These are phyloP conservation scores for Lacanobia wlatinum DNA, from an alignment of 2,888 invertebrate species.

Conservation along the genomic window DNA sequence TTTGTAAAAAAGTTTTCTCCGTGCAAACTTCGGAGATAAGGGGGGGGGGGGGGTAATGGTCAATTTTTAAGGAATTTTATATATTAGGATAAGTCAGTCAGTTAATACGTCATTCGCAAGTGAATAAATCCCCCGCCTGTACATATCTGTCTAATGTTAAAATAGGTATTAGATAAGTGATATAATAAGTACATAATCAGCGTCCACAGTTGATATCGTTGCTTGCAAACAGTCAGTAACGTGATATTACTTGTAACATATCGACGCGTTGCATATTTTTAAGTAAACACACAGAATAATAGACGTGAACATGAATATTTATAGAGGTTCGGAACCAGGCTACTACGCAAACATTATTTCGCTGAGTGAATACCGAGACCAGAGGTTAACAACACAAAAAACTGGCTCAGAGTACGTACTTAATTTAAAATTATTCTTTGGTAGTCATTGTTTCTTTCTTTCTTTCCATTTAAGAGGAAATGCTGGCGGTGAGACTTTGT, in stretches of 20 bases:
- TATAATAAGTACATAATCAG: not conserved
- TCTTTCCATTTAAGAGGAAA: no score
- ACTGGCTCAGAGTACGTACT: slow-evolving; percentile 23
- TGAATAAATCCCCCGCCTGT: not conserved
- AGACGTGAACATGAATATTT: not conserved
- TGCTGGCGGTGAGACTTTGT: no score
- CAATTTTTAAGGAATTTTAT: no score
- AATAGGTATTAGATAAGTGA: not conserved
- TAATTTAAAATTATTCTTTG: slow-evolving; percentile 4
- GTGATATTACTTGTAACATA: not conserved
- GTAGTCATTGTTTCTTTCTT: no score
- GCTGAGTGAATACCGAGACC: slow-evolving; percentile 27
- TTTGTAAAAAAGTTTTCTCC: no score
- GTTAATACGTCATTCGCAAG: no score
- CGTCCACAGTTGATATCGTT: not conserved
- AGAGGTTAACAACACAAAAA: slow-evolving; percentile 5
- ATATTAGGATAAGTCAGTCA: no score
- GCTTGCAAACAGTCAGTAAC: slow-evolving; percentile 22
- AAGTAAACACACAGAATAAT: not conserved
- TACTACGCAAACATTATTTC: not conserved
- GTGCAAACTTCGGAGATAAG: no score
- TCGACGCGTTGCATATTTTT: slow-evolving; percentile 16
- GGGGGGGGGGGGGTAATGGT: no score
- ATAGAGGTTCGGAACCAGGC: not conserved
- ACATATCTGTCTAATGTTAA: not conserved